Conservation (phyloP, 23 tunicate species). For the Ciona savignyi region DNA sequence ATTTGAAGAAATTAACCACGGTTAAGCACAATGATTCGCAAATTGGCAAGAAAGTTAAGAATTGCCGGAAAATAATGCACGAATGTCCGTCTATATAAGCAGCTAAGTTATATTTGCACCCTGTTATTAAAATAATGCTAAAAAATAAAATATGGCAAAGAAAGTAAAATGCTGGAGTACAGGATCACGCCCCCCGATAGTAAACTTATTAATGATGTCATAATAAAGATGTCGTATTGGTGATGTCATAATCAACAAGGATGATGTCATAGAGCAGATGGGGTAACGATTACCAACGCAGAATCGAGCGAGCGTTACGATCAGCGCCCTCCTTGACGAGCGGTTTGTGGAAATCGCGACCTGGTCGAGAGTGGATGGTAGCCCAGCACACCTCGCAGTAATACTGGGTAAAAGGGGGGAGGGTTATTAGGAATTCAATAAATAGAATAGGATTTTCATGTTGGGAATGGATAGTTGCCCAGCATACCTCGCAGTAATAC, state of each 20-base stretch:
- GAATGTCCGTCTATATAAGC: background rate
- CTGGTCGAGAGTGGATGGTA: slow-evolving; percentile 77
- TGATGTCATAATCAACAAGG: background rate
- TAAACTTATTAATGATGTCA: too few species aligned
- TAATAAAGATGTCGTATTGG: too few species aligned
- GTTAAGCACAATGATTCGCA: background rate
- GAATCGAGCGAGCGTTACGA: slow-evolving; percentile 57
- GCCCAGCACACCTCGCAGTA: slow-evolving; percentile 99
- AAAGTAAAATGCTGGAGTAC: too few species aligned
- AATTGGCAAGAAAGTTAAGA: background rate
- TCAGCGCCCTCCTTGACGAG: slow-evolving; percentile 96
- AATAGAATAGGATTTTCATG: too few species aligned
- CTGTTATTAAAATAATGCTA: background rate
- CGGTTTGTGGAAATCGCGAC: slow-evolving; percentile 96
- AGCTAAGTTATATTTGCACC: background rate
- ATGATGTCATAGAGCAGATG: background rate
- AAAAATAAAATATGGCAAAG: background rate
- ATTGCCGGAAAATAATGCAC: background rate
- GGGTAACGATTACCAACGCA: slow-evolving; percentile 48
- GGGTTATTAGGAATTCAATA: too few species aligned
- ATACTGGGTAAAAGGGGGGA: slow-evolving; percentile 34
- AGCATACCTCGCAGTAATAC: slow-evolving; percentile 98
- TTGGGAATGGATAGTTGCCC: slow-evolving; percentile 77
- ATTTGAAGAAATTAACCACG: background rate
- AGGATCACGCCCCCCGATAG: too few species aligned